Percentiles rank a stretch among this genome's conserved stretches.
Evolutionary conservation across 1,140 invertebrate species (phyloP).

Genomic region (Drosophila grimshawi): DNA sequence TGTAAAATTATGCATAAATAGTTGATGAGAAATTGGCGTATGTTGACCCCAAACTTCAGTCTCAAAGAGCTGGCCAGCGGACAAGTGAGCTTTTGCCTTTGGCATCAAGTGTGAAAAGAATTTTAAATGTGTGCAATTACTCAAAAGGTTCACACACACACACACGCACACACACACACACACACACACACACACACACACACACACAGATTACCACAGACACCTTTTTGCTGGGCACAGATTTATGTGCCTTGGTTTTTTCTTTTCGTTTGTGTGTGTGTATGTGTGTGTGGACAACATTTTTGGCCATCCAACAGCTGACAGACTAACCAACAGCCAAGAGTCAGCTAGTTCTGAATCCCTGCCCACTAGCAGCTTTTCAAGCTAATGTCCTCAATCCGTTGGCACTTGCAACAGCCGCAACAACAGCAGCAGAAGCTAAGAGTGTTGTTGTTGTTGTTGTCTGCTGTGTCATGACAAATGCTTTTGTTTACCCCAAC

Average conservation of each 20-base stretch:
- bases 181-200: constrained; percentile 17
- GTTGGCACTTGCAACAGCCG: constrained; percentile 59
- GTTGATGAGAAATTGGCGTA: constrained; percentile 57
- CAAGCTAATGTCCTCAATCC: constrained; percentile 80
- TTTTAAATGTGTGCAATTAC: constrained; percentile 78
- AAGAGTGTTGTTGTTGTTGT: constrained; percentile 21
- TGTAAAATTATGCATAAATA: constrained; percentile 75
- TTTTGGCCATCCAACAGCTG: constrained; percentile 48
- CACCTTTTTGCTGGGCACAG: constrained; percentile 68
- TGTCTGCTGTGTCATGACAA: constrained; percentile 73
- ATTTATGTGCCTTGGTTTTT: constrained; percentile 67
- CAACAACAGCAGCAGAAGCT: constrained; percentile 17
- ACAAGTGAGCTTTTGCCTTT: constrained; percentile 49
- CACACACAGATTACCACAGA: constrained; percentile 7
- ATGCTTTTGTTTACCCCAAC: constrained; percentile 83
- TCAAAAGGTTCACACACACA: constrained; percentile 49
- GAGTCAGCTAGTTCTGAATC: constrained; percentile 31
- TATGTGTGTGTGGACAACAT: constrained; percentile 29
- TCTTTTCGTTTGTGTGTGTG: background rate
- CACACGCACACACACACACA: constrained; percentile 21
- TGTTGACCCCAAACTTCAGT: constrained; percentile 63
- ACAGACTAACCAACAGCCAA: constrained; percentile 24
- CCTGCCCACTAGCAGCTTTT: constrained; percentile 50
- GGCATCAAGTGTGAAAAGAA: constrained; percentile 75
- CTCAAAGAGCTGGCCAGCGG: constrained; percentile 23